Conservation (phyloP, 1,140 invertebrate genomes). For the Musca domestica region DNA sequence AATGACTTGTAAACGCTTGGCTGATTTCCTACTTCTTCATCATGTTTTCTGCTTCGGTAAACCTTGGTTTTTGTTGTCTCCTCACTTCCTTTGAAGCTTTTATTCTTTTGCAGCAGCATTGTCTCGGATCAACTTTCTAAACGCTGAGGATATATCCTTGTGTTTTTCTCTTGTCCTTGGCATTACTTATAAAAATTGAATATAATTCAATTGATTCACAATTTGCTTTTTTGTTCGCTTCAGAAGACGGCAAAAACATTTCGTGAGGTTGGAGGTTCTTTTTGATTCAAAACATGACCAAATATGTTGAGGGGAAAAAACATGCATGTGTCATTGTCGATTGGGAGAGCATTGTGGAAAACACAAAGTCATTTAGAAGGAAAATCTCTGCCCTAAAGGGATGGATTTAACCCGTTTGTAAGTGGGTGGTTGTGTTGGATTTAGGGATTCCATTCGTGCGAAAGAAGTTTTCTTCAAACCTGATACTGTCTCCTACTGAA, state of each 20-base stretch:
- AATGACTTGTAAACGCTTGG: conserved; percentile 19
- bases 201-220: conserved; percentile 18
- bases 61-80: neutral
- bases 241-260: neutral
- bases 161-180: conserved; percentile 10
- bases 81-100: neutral
- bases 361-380: no score
- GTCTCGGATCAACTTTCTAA: neutral
- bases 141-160: neutral
- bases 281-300: neutral
- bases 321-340: conserved; percentile 4
- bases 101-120: neutral
- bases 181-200: conserved; percentile 17
- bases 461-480: no score
- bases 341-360: no score
- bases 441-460: no score
- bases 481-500: no score
- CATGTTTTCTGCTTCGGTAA: neutral
- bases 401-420: no score
- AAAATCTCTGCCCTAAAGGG: no score
- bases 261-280: neutral
- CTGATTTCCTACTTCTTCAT: conserved; percentile 6
- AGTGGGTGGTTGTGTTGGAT: no score
- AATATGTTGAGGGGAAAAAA: conserved; percentile 10
- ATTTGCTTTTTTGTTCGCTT: neutral